Conservation (phyloP, 2,113 vertebrate species). For the Eulemur macaco region DNA sequence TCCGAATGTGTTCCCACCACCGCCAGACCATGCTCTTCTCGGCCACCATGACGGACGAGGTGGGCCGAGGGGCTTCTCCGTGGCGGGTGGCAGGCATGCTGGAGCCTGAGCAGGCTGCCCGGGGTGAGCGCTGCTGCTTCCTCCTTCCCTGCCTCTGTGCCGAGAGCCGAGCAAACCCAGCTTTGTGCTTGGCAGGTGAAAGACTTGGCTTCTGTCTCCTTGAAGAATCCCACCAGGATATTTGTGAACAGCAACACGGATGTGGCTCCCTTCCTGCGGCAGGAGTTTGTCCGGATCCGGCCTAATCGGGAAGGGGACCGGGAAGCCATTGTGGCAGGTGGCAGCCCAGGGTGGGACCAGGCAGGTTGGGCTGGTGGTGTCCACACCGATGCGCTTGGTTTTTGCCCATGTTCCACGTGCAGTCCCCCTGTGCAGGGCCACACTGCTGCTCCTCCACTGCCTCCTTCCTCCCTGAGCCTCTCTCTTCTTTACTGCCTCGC, state of each 20-base stretch:
- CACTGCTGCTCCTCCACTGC: rapidly evolving
- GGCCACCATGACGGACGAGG: constrained; percentile 98
- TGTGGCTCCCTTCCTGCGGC: constrained; percentile 95
- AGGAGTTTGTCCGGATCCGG: constrained; percentile 96
- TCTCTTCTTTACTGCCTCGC: background rate
- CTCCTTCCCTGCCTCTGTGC: background rate
- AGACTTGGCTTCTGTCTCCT: constrained; percentile 95
- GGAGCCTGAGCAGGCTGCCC: background rate
- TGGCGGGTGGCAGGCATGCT: background rate
- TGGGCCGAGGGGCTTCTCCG: constrained; percentile 54
- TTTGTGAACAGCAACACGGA: constrained; percentile 99
- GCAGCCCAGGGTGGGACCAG: background rate
- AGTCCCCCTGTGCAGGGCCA: rapidly evolving
- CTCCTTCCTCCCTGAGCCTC: background rate
- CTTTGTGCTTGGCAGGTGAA: constrained; percentile 89
- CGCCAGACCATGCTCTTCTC: constrained; percentile 98
- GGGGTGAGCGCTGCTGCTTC: background rate
- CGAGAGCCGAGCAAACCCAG: background rate
- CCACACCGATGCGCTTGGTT: rapidly evolving
- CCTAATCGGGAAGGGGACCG: constrained; percentile 94
- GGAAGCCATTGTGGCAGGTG: constrained; percentile 95
- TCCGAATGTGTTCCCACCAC: constrained; percentile 93
- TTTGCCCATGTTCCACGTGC: background rate
- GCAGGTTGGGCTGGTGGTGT: background rate
- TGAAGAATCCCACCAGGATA: constrained; percentile 93